Evolutionary conservation across 2,113 vertebrate species (phyloP), one percentile per base, ranked within the genome.

Genomic region (Origma solitaria): DNA sequence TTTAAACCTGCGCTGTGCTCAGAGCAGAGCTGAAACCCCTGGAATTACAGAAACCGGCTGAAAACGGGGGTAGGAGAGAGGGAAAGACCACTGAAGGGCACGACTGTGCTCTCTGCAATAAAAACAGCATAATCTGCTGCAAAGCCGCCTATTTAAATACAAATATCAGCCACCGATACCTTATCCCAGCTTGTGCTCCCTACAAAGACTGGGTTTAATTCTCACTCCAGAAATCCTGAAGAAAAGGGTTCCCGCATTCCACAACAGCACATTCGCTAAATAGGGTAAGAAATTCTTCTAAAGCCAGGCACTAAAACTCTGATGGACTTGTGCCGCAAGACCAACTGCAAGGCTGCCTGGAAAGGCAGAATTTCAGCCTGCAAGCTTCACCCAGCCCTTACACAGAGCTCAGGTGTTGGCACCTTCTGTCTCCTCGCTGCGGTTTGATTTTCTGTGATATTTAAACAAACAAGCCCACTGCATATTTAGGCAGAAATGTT

Each of bases 401-500:
- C 70, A n/a, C 28, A 30, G 86, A 78, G 56, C 92, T 72, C 28
- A 3, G 91, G 44, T 64, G 73, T 8, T 92, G 94, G 95, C 94
- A 95, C 88, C 89, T 90, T 65, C 72, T 12, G 45, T 20, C 86
- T 95, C 81, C 77, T 60, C 1, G 23, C 84, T 82, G 96, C 1
- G 86, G 91, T 94, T 79, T 75, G 23, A 13, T 79, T 65, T 31
- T 53, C 86, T 49, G 6, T 17, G 93, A 16, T 73, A 38, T 61
- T 87, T 53, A 91, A 92, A 89, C 94, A 97, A 95, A 95, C 91
- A 92, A 93, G 78, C 87, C 87, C 90, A 66, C 93, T 95, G 94
- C 92, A 44, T 90, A 86, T 66, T 95, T 77, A 58, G 42, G 75
- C 75, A 93, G 90, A 81, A 88, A 37, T 83, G 92, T 89, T 94